Conservation (phyloP, 2,888 invertebrate species). For the Athalia cordata region DNA sequence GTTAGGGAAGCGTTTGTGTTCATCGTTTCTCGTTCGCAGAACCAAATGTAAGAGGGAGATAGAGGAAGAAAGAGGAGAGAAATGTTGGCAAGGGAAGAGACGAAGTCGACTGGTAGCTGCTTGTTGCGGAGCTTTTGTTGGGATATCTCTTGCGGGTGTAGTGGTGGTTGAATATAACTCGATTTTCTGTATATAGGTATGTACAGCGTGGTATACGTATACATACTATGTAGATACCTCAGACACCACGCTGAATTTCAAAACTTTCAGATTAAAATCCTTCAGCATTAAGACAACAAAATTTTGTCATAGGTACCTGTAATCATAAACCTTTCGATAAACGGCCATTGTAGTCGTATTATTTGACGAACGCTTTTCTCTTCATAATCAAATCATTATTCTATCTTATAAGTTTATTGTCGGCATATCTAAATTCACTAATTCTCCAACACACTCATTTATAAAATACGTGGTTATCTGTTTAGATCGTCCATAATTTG, state of each 20-base stretch:
- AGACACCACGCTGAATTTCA: slow-evolving; percentile 14
- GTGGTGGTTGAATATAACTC: slow-evolving; percentile 28
- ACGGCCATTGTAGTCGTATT: background rate
- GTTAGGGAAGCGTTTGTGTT: slow-evolving; percentile 14
- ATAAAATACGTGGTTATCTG: too few species aligned
- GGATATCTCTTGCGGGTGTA: slow-evolving; percentile 7
- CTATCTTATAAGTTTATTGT: too few species aligned
- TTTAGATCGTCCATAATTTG: too few species aligned
- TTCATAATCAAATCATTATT: too few species aligned
- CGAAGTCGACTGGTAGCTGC: background rate
- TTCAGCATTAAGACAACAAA: slow-evolving; percentile 9
- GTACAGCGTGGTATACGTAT: too few species aligned
- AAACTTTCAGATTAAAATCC: slow-evolving; percentile 13
- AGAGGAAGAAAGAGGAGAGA: background rate
- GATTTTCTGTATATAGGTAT: background rate
- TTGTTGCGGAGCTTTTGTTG: slow-evolving; percentile 1
- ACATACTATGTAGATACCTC: too few species aligned
- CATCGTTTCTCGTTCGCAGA: slow-evolving; percentile 13
- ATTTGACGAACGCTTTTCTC: slow-evolving; percentile 28
- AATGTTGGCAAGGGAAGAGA: background rate
- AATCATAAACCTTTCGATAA: background rate
- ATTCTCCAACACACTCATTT: too few species aligned
- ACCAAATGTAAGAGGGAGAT: too few species aligned
- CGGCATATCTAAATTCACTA: too few species aligned
- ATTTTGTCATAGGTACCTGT: background rate